Evolutionary conservation across 2,888 invertebrate species (phyloP).

Genomic region (Cabera pusaria): DNA sequence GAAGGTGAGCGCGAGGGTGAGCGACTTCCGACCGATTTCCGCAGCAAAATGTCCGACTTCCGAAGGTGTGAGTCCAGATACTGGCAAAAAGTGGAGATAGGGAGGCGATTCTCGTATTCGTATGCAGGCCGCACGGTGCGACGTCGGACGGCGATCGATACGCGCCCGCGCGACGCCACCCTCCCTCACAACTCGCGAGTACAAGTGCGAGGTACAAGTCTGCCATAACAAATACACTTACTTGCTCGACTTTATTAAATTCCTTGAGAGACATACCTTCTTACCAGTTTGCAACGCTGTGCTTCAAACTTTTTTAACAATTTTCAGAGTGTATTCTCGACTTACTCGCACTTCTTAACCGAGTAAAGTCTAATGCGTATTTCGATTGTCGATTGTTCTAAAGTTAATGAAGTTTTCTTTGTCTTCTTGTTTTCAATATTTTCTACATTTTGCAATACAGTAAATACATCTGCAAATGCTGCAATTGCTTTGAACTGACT

Average conservation of each 20-base stretch:
- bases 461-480: too few relatives aligned
- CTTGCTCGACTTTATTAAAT: conserved; percentile 53
- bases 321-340: background rate
- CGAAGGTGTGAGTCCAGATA: conserved; percentile 10
- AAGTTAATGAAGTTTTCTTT: too few relatives aligned
- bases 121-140: conserved; percentile 75
- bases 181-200: conserved; percentile 42
- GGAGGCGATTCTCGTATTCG: conserved; percentile 76
- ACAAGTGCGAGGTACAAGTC: conserved; percentile 53
- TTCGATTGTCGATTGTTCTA: too few relatives aligned
- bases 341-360: too few relatives aligned
- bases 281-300: background rate
- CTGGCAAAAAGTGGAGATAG: conserved; percentile 59
- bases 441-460: too few relatives aligned
- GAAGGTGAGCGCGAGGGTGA: too few relatives aligned
- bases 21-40: too few relatives aligned
- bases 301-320: background rate
- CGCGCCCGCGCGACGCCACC: conserved; percentile 79
- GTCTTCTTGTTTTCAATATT: too few relatives aligned
- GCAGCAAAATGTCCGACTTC: background rate
- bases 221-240: conserved; percentile 61
- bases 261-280: conserved; percentile 32
- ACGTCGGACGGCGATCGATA: conserved; percentile 78
- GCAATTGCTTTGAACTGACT: too few relatives aligned
- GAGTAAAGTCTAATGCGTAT: too few relatives aligned